Percentiles rank a stretch among this genome's conserved stretches.
Conservation (phyloP, 2,113 vertebrate genomes). For the Motacilla tschutschensis region DNA sequence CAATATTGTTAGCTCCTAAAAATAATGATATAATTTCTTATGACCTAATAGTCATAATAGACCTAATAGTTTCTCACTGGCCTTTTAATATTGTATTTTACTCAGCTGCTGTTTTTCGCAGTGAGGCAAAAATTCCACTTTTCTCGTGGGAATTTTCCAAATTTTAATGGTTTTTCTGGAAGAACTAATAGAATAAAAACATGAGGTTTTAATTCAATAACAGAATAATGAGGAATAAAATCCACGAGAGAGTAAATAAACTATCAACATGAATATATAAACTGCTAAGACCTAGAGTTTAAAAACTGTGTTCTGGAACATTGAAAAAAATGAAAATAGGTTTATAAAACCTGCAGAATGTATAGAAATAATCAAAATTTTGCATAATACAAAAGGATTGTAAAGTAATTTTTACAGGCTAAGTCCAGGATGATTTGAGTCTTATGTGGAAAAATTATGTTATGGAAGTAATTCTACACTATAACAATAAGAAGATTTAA, state of each 20-base stretch:
- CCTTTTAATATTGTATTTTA: background rate
- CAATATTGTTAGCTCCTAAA: background rate
- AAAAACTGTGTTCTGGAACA: background rate
- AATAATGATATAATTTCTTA: background rate
- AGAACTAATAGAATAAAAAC: background rate
- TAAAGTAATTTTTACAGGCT: background rate
- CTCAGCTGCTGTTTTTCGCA: background rate
- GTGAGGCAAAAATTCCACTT: background rate
- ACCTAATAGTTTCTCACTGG: background rate
- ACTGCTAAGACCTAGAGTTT: background rate
- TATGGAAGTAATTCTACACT: background rate
- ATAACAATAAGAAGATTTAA: background rate
- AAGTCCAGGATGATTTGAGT: background rate
- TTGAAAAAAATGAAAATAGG: background rate
- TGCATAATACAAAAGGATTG: background rate
- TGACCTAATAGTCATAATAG: background rate
- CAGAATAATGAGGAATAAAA: background rate
- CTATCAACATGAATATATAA: background rate
- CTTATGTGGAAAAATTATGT: background rate
- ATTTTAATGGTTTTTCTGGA: background rate
- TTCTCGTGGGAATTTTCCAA: background rate
- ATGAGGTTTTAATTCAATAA: background rate
- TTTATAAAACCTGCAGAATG: background rate
- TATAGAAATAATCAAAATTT: background rate
- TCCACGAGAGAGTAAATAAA: background rate